Evolutionary conservation across 2,113 vertebrate species (phyloP).

Genomic region (Brachyistius frenatus): DNA sequence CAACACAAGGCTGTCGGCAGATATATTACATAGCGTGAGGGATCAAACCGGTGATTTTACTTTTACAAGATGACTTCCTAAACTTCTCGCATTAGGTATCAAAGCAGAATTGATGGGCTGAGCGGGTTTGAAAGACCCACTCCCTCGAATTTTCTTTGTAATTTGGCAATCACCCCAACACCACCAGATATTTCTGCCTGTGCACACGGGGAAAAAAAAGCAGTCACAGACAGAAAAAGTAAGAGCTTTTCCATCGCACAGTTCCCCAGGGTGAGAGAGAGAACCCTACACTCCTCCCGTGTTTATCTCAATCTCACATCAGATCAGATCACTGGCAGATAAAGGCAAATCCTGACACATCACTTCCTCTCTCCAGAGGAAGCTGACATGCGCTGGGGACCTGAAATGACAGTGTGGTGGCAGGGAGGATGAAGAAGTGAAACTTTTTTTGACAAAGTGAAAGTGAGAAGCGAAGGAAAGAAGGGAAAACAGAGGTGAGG

Average conservation of each 20-base stretch:
- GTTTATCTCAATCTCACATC: conserved; percentile 79
- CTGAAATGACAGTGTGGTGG: conserved; percentile 53
- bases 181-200: conserved; percentile 44
- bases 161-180: conserved; percentile 56
- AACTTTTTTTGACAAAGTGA: conserved; percentile 49
- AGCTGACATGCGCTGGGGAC: conserved; percentile 63
- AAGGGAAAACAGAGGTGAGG: not conserved
- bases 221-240: conserved; percentile 27
- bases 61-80: conserved; percentile 25
- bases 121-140: conserved; percentile 33
- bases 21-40: conserved; percentile 13
- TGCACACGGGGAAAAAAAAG: conserved; percentile 30
- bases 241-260: conserved; percentile 20
- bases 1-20: conserved; percentile 42
- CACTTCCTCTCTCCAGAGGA: conserved; percentile 79
- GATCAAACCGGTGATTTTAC: conserved; percentile 40
- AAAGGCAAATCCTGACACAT: conserved; percentile 78
- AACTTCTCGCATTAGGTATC: conserved; percentile 33
- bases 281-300: conserved; percentile 50
- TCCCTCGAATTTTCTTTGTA: conserved; percentile 44
- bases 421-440: conserved; percentile 30
- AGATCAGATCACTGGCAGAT: conserved; percentile 83
- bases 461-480: not conserved
- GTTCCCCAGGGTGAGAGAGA: conserved; percentile 48
- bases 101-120: conserved; percentile 22